Evolutionary conservation across 1,140 invertebrate species (phyloP).

Genomic region (Orchestia grillus): DNA sequence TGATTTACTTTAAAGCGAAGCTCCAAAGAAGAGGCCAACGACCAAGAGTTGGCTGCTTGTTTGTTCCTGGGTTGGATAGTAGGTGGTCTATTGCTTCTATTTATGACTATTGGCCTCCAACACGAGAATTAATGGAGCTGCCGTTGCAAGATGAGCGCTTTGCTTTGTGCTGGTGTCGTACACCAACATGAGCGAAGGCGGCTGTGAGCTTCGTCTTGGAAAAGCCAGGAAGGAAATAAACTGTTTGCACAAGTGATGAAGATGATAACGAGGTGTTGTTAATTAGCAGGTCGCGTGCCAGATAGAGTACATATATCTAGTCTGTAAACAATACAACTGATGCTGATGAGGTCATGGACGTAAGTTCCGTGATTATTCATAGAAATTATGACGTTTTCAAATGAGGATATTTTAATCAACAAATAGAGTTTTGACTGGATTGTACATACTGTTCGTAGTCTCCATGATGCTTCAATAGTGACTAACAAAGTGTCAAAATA

Average conservation of each 20-base stretch:
- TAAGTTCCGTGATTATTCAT: background rate
- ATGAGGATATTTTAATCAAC: too few relatives aligned
- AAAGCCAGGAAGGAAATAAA: background rate
- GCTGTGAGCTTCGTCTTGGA: background rate
- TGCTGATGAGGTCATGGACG: background rate
- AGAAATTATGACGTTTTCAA: background rate
- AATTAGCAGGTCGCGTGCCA: background rate
- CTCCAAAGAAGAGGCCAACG: background rate
- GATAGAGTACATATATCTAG: background rate
- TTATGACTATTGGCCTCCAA: background rate
- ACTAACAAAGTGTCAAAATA: too few relatives aligned
- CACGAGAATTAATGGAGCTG: background rate
- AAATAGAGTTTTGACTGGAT: too few relatives aligned
- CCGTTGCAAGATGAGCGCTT: background rate
- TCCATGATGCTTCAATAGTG: too few relatives aligned
- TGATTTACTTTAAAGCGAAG: slow-evolving; percentile 9
- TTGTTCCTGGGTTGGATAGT: background rate
- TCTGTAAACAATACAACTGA: background rate
- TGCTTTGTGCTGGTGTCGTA: background rate
- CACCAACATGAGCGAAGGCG: background rate
- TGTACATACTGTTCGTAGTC: too few relatives aligned
- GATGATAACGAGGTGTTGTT: background rate
- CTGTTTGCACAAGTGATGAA: background rate
- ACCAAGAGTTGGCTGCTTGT: background rate
- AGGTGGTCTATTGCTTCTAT: background rate